Base-by-base conservation (phyloP, 1,140 invertebrate genomes). In the Artemia franciscana region DNA sequence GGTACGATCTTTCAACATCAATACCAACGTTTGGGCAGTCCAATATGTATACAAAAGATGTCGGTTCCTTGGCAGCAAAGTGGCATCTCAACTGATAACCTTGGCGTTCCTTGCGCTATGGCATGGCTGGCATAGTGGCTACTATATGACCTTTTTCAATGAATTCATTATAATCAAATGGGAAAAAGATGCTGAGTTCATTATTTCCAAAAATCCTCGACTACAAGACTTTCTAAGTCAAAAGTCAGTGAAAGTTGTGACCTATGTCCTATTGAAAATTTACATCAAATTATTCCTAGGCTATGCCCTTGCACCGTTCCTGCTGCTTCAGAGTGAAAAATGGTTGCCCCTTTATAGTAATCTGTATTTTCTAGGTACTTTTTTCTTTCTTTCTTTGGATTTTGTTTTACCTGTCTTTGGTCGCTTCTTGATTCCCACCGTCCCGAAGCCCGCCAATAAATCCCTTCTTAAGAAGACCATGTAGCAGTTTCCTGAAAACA, bases 1-100 rank as follows among this genome's bases (percentile, higher is more conserved):
- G 67, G 88, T 94, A 58, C 74, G 80, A 62, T 85, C 87, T 9
- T 95, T 95, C 70, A 96, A 95, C 71, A 85, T 85, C 58, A 93
- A 93, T 69, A 95, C 92, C 0, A 96, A 95, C 74, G 76, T 82
- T 24, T 96, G 91, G 87, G 84, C 88, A 58, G 82, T 83, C 0
- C 83, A 89, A 74, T 93, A 71, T 70, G 76, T 96, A 56, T 96
- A 91, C 72, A 96, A 95, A 71, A 76, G 91, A 9, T 73, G 95
- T 12, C 87, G 85, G 69, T 95, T 95, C 72, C 74, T 97, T 1
- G 85, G 85, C 23, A 92, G 87, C 71, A 81, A 84, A 26, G 75
- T 83, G n/a, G 72, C 86, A 4, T 94, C 90, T 61, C 91, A 95
- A 73, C 71, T 80, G 2, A 76, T 80, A 0, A 86, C 91, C 0